A percentile compares a stretch with the other conserved stretches of the same genome.
Evolutionary conservation across 2,888 invertebrate species (phyloP).

Genomic region (Toxonevra muliebris): DNA sequence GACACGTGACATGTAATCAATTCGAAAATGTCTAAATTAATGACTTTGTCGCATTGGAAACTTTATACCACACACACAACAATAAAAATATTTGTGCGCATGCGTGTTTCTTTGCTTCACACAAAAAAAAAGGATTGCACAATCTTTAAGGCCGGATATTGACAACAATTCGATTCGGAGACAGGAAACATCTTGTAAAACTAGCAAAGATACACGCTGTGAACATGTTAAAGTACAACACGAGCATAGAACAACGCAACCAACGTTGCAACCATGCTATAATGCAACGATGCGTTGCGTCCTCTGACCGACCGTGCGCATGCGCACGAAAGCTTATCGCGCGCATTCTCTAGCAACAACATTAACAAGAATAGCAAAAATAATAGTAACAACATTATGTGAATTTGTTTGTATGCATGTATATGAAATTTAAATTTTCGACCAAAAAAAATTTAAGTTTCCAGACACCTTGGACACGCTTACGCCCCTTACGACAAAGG

Average conservation of each 20-base stretch:
- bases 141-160: conserved; percentile 52
- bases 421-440: not conserved
- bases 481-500: conserved; percentile 38
- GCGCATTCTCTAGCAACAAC: conserved; percentile 5
- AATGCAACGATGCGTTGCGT: conserved; percentile 16
- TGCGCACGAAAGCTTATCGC: not conserved
- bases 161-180: conserved; percentile 64
- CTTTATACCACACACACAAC: conserved; percentile 6
- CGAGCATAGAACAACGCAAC: conserved; percentile 30
- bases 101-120: conserved; percentile 11
- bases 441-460: not conserved
- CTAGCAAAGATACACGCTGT: conserved; percentile 61
- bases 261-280: conserved; percentile 31
- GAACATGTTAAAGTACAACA: conserved; percentile 51
- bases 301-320: conserved; percentile 21
- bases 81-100: conserved; percentile 24
- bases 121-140: not conserved
- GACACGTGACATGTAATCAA: conserved; percentile 44
- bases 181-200: conserved; percentile 66
- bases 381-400: conserved; percentile 49
- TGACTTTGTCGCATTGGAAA: conserved; percentile 45
- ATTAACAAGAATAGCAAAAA: conserved; percentile 51
- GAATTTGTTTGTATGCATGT: not conserved
- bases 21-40: conserved; percentile 57
- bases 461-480: conserved; percentile 38